Conservation (phyloP, 2,888 invertebrate species). For the Pharmacophagus antenor region DNA sequence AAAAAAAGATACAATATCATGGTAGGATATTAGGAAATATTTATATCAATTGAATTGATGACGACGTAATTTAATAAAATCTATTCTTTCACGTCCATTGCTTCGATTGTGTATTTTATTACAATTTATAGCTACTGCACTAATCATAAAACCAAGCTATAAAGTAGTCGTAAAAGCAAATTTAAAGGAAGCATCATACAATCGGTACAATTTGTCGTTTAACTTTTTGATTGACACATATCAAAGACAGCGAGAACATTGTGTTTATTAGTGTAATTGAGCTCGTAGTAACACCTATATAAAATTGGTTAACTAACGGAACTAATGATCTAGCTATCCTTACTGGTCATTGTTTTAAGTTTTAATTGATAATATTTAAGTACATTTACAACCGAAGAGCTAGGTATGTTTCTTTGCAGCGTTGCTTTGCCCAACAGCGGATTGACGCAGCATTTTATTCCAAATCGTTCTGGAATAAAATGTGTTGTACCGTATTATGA, state of each 20-base stretch:
- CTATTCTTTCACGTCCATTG: slow-evolving; percentile 13
- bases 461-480: too few species aligned
- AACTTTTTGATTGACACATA: slow-evolving; percentile 25
- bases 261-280: slow-evolving; percentile 19
- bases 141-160: slow-evolving; percentile 30
- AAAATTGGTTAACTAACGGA: slow-evolving; percentile 44
- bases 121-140: slow-evolving; percentile 29
- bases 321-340: too few species aligned
- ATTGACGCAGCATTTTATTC: too few species aligned
- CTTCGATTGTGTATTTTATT: slow-evolving; percentile 27
- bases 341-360: too few species aligned
- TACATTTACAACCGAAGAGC: too few species aligned
- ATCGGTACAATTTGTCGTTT: slow-evolving; percentile 28
- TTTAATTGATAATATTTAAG: too few species aligned
- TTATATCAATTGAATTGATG: too few species aligned
- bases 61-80: slow-evolving; percentile 14
- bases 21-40: not conserved
- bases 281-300: slow-evolving; percentile 37
- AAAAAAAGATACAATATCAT: too few species aligned
- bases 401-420: too few species aligned
- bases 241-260: slow-evolving; percentile 3
- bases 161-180: slow-evolving; percentile 33
- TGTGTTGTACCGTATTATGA: too few species aligned
- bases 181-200: slow-evolving; percentile 32
- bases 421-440: too few species aligned